Evolutionary conservation across 2,797 vertebrate genomes (phyloP).

Genomic region (Threskiornis aethiopicus): DNA sequence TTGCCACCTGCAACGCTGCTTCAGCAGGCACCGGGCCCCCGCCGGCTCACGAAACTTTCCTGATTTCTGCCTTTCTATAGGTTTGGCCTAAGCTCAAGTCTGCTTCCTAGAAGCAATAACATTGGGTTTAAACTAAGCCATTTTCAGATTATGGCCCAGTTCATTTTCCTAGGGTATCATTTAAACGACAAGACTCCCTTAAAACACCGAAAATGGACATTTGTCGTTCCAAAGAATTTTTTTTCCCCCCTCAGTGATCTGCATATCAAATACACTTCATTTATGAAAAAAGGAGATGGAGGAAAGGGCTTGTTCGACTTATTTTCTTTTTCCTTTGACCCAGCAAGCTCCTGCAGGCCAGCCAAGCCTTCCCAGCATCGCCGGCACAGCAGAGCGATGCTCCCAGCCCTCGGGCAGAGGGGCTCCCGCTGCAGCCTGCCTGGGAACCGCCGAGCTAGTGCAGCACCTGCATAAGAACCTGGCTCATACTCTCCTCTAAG

Average conservation of each 20-base stretch:
- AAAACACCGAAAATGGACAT: neutral
- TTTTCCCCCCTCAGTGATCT: neutral
- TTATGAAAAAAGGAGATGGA: neutral
- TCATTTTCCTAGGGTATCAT: neutral
- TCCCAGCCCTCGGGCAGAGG: neutral
- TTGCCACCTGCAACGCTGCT: neutral
- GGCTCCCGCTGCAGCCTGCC: neutral
- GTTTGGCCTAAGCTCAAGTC: neutral
- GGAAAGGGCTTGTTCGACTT: neutral
- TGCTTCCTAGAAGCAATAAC: neutral
- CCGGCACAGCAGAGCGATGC: neutral
- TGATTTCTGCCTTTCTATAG: neutral
- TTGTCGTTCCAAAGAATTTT: neutral
- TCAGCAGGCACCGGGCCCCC: accelerated
- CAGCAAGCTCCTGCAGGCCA: neutral
- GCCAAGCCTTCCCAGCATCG: neutral
- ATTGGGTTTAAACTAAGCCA: neutral
- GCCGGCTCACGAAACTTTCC: neutral
- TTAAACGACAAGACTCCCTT: neutral
- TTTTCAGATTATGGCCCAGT: neutral
- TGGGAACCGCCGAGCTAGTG: neutral
- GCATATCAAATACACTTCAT: neutral
- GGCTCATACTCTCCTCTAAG: neutral
- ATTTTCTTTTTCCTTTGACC: neutral
- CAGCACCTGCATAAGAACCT: neutral